These are phyloP conservation scores for Lutraria lutraria DNA, from an alignment of 2,888 invertebrate genomes.

Conservation along the genomic window DNA sequence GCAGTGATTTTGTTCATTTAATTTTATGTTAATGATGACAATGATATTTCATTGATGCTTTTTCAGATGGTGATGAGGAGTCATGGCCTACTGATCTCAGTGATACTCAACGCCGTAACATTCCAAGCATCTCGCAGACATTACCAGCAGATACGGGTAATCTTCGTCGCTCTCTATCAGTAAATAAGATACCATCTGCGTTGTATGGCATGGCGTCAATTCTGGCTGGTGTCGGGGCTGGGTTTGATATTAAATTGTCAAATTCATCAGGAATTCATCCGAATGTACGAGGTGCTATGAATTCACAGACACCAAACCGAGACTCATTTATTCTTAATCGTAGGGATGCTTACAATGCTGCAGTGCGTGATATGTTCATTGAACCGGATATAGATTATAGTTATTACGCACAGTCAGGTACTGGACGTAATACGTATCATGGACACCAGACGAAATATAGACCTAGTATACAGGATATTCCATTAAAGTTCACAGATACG, in stretches of 20 bases:
- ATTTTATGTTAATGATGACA: too few relatives aligned
- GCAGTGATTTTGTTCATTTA: too few relatives aligned
- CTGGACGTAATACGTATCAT: slow-evolving; percentile 95
- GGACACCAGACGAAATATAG: slow-evolving; percentile 90
- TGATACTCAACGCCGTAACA: slow-evolving; percentile 78
- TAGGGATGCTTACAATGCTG: slow-evolving; percentile 85
- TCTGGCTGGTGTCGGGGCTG: slow-evolving; percentile 94
- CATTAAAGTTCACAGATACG: slow-evolving; percentile 81
- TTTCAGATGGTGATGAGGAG: slow-evolving; percentile 86
- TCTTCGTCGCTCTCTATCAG: slow-evolving; percentile 58
- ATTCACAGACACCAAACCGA: slow-evolving; percentile 72
- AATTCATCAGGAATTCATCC: slow-evolving; percentile 88
- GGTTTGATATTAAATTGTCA: slow-evolving; percentile 96
- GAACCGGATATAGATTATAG: slow-evolving; percentile 81
- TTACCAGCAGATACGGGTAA: slow-evolving; percentile 70
- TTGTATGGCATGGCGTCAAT: slow-evolving; percentile 97
- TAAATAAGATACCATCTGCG: slow-evolving; percentile 88
- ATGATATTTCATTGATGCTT: neutral
- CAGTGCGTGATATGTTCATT: slow-evolving; percentile 85
- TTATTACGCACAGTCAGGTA: slow-evolving; percentile 78
- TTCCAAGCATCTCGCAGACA: slow-evolving; percentile 72
- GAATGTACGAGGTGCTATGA: slow-evolving; percentile 73
- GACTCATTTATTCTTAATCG: slow-evolving; percentile 82
- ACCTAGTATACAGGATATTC: slow-evolving; percentile 83
- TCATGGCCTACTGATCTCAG: slow-evolving; percentile 84